phyloP scores from a whole-genome alignment of 2,797 vertebrate species.

The Clarias laeviceps region DNA sequence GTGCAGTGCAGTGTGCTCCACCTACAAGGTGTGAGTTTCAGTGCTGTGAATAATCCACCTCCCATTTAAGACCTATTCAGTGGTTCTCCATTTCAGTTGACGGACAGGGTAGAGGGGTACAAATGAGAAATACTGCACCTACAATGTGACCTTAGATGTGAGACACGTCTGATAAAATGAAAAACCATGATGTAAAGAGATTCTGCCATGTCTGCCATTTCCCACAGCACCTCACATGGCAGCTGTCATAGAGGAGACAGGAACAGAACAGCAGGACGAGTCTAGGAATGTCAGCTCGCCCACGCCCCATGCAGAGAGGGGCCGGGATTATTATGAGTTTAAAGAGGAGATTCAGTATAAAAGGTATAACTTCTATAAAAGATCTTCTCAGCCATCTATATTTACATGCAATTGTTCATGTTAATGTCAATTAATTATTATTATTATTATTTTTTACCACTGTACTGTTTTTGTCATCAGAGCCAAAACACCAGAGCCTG shows the following conservation, averaged over 20 bases:
- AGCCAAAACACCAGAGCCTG: slow-evolving; percentile 80
- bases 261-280: slow-evolving; percentile 61
- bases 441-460: neutral
- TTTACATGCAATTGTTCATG: neutral
- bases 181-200: neutral
- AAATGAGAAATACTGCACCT: neutral
- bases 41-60: neutral
- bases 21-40: neutral
- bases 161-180: neutral
- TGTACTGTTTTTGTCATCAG: slow-evolving; percentile 62
- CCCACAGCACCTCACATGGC: neutral
- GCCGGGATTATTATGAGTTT: slow-evolving; percentile 91
- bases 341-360: slow-evolving; percentile 92
- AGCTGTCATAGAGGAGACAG: slow-evolving; percentile 28
- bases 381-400: neutral
- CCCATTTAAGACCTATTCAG: neutral
- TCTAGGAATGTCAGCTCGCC: slow-evolving; percentile 68
- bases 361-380: slow-evolving; percentile 72
- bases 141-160: neutral
- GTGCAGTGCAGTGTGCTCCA: neutral
- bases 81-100: neutral
- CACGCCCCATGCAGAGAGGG: slow-evolving; percentile 73
- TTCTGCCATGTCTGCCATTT: neutral
- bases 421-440: neutral
- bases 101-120: neutral